Evolutionary conservation across 2,113 vertebrate species (phyloP), one percentile per base, ranked within the genome.

Genomic region (Rhinogobius similis): DNA sequence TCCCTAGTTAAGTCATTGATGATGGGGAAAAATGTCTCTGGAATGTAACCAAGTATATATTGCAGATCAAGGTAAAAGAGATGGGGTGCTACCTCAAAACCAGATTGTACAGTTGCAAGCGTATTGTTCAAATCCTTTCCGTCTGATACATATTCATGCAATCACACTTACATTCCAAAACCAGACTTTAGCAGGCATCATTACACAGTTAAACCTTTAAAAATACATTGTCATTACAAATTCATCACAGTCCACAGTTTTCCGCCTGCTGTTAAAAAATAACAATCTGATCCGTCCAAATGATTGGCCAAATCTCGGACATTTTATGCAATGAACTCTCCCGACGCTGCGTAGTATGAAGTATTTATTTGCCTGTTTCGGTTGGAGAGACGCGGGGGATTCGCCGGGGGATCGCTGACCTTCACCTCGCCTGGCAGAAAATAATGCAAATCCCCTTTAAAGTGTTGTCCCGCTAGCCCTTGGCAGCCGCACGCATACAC

Each of bases 401-500:
- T 70, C 46, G 1, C 75, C 21, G 38, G 75, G 74, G 77, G 74
- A 77, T 43, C 50, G 20, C 65, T 81, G 82, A 77, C 82, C 78
- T 79, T 78, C 70, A 78, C 77, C 70, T 77, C 29, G 61, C 56
- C 52, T 43, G 65, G 74, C 76, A 78, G 70, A 68, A 85, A 83
- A 73, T 72, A 62, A 86, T 76, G 76, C 72, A 81, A 73, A 86
- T 73, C 59, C 62, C 59, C 75, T 76, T 83, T 82, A 85, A 86
- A 82, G 78, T 58, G 68, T 58, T 13, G n/a, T 59, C 80, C 75
- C 65, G 2, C 56, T 46, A 61, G 79, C 81, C 58, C 53, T 81
- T 41, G 56, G 38, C 63, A 62, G 65, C n/a, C n/a, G n/a, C n/a
- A n/a, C n/a, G n/a, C 58, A 67, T 38, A 56, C 61, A 23, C 20